Evolutionary conservation across 2,888 invertebrate species (phyloP), one percentile per base, ranked within the genome.

Genomic region (Xanthorhoe spadicearia): DNA sequence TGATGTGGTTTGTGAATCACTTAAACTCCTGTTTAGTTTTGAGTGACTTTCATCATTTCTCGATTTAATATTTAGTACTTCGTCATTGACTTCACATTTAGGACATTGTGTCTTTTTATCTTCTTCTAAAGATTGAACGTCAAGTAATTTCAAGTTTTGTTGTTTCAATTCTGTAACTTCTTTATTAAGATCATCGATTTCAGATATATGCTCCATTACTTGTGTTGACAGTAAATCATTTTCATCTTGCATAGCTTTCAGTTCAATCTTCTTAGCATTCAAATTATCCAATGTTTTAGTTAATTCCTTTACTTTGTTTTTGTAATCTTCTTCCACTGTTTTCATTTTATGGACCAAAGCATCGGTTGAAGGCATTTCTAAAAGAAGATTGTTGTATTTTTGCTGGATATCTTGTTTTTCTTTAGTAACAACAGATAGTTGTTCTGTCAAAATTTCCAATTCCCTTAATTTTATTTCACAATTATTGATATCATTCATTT

Each of bases 151-250:
- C 7, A 23, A 54, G 67, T 87, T 88, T 18, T 53, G 73, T 43
- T 73, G 73, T 75, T 79, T 88, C 19, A 88, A 56, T 28, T 32
- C 70, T 43, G 84, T 75, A n/a, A 92, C 69, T 72, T 90, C 85
- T 69, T 85, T 84, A 66, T 85, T 93, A 2, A 95, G 81, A 35
- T 81, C 77, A 57, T 95, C 94, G 17, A 84, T 85, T 71, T 95
- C 95, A 60, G 94, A 91, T 58, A 95, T 87, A 66, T 84, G 92
- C 54, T 95, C 95, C 84, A 95, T 93, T 1, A 95, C 73, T 79
- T 94, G 91, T 48, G 88, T 93, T 0, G 95, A 95, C 23, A 95
- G 82, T 54, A 86, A 83, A 71, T 94, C 93, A 74, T 94, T 92
- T 81, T 94, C 94, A 13, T 84, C 83, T 82, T 94, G 94, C 66